Conservation (phyloP, 1,140 invertebrate genomes). For the Drosophila tristis region DNA sequence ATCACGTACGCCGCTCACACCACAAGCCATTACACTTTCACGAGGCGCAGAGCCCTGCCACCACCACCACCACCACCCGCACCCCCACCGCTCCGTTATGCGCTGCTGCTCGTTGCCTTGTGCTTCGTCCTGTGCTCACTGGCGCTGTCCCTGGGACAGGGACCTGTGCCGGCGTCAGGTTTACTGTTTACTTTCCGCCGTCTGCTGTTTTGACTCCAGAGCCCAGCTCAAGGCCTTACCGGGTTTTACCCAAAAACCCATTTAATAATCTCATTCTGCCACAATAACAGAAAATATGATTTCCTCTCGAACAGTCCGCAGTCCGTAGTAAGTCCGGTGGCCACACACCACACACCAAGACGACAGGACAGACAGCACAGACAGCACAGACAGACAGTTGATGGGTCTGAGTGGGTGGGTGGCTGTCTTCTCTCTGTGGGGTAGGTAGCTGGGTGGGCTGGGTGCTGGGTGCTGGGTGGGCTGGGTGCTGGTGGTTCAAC, state of each 20-base stretch:
- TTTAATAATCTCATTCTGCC: constrained; percentile 84
- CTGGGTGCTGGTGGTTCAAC: constrained; percentile 52
- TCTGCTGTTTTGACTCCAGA: constrained; percentile 50
- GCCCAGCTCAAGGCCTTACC: constrained; percentile 63
- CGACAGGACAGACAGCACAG: not conserved
- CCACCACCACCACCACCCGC: too few relatives aligned
- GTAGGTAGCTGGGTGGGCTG: too few relatives aligned
- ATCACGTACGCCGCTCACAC: constrained; percentile 65
- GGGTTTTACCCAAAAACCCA: constrained; percentile 78
- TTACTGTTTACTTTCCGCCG: constrained; percentile 65
- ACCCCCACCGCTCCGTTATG: constrained; percentile 2
- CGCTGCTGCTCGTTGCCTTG: not conserved
- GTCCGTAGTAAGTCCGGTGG: constrained; percentile 4
- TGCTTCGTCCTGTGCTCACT: not conserved
- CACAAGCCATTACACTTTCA: constrained; percentile 63
- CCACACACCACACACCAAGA: not conserved
- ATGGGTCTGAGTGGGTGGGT: not conserved
- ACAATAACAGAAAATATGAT: constrained; percentile 84
- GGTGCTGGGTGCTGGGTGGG: not conserved
- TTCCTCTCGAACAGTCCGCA: constrained; percentile 63
- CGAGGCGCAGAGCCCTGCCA: constrained; percentile 24
- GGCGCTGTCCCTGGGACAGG: not conserved
- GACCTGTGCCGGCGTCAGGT: constrained; percentile 41
- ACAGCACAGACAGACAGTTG: constrained; percentile 7
- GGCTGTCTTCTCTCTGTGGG: not conserved